phyloP scores from a whole-genome alignment of 2,888 invertebrate genomes.

The Galeruca laticollis region DNA sequence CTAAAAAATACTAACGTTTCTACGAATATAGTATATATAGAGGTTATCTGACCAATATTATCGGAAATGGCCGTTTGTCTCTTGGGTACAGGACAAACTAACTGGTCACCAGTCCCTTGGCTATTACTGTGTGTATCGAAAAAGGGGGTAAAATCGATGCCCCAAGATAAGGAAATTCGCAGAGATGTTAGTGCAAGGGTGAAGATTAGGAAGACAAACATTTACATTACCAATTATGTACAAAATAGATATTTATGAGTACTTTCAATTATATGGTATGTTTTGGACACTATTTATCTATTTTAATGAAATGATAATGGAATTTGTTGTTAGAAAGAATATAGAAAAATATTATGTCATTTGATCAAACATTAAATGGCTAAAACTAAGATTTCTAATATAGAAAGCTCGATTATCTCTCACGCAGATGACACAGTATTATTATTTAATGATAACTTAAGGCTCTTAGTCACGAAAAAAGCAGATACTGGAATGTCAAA shows the following conservation, averaged over 20 bases:
- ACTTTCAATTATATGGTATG: background rate
- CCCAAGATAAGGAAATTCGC: constrained; percentile 19
- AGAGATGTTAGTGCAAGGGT: constrained; percentile 16
- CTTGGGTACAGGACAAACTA: constrained; percentile 53
- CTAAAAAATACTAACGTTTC: constrained; percentile 41
- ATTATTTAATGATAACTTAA: no score
- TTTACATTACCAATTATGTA: background rate
- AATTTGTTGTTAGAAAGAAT: no score
- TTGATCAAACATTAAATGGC: no score
- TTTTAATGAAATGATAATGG: no score
- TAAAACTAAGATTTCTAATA: no score
- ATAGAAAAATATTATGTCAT: no score
- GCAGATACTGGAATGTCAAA: no score
- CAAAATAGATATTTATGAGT: background rate
- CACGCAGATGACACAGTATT: no score
- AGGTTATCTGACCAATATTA: constrained; percentile 53
- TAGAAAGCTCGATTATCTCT: no score
- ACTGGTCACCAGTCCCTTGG: constrained; percentile 53
- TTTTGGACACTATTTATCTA: background rate
- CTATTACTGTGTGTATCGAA: constrained; percentile 49
- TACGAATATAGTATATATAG: constrained; percentile 49
- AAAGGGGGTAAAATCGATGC: constrained; percentile 42
- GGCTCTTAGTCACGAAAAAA: no score
- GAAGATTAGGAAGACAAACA: constrained; percentile 13
- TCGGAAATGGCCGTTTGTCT: constrained; percentile 52